Conservation (phyloP, 2,888 invertebrate genomes). For the Mythimna ferrago region DNA sequence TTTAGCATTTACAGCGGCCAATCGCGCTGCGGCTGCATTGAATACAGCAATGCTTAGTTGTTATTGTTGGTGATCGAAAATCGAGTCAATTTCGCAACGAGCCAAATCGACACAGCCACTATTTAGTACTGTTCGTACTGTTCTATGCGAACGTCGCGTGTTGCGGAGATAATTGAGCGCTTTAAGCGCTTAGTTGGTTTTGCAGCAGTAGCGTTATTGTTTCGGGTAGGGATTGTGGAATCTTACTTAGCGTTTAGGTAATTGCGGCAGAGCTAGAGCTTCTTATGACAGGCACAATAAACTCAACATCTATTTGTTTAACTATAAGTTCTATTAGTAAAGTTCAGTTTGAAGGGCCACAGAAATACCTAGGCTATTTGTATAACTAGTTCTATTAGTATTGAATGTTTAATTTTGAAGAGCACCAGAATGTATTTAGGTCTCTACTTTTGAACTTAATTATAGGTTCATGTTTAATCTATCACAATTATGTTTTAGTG, state of each 20-base stretch:
- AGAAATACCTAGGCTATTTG: no score
- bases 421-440: no score
- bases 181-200: slow-evolving; percentile 55
- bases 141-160: slow-evolving; percentile 49
- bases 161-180: slow-evolving; percentile 60
- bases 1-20: slow-evolving; percentile 53
- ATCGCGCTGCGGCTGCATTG: slow-evolving; percentile 59
- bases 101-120: slow-evolving; percentile 67
- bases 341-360: no score
- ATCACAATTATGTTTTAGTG: no score
- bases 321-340: no score
- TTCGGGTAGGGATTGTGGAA: slow-evolving; percentile 28
- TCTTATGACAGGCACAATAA: no score
- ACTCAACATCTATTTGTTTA: no score
- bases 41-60: slow-evolving; percentile 53
- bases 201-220: slow-evolving; percentile 47
- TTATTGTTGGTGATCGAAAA: slow-evolving; percentile 68
- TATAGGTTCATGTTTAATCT: no score
- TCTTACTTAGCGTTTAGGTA: slow-evolving; percentile 17
- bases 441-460: no score
- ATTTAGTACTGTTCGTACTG: slow-evolving; percentile 51
- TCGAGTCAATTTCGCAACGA: slow-evolving; percentile 67
- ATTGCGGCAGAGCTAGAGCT: no score
- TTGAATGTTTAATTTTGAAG: no score
- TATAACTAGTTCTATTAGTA: no score